These are phyloP conservation scores for Diarsia rubi DNA, from an alignment of 2,888 invertebrate genomes.

Conservation along the genomic window DNA sequence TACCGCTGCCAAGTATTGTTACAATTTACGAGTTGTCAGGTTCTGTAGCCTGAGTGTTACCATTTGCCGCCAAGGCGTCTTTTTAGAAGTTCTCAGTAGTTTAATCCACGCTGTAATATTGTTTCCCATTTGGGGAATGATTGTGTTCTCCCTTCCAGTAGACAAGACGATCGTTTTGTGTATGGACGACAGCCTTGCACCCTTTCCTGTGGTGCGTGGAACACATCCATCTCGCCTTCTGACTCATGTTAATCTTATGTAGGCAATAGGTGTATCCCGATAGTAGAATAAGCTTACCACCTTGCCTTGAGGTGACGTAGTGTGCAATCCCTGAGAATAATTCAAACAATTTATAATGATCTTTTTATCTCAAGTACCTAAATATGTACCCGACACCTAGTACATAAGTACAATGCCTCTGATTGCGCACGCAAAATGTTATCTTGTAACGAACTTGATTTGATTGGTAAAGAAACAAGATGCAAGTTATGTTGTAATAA, in stretches of 20 bases:
- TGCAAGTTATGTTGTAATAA: neutral
- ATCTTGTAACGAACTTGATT: neutral
- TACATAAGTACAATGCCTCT: neutral
- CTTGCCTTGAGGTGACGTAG: slow-evolving; percentile 25
- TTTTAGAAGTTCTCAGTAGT: neutral
- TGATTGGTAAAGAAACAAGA: neutral
- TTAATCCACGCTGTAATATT: neutral
- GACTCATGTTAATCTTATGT: neutral
- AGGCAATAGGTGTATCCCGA: slow-evolving; percentile 31
- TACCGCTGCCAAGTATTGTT: neutral
- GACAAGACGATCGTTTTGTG: slow-evolving; percentile 5
- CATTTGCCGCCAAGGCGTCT: neutral
- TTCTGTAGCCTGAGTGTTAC: neutral
- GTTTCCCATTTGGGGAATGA: slow-evolving; percentile 5
- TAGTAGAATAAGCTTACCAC: slow-evolving; percentile 9
- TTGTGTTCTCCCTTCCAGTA: slow-evolving; percentile 8
- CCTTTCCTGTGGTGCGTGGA: slow-evolving; percentile 22
- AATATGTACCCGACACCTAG: neutral
- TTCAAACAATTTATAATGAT: neutral
- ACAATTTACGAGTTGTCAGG: too few relatives aligned
- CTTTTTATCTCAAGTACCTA: neutral
- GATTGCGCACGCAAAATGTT: neutral
- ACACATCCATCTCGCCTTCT: slow-evolving; percentile 19
- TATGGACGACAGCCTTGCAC: slow-evolving; percentile 27
- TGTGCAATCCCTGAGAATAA: slow-evolving; percentile 12